A percentile compares a stretch with the other conserved stretches of the same genome.
Evolutionary conservation across 2,113 vertebrate species (phyloP).

Genomic region (Prunella himalayana): DNA sequence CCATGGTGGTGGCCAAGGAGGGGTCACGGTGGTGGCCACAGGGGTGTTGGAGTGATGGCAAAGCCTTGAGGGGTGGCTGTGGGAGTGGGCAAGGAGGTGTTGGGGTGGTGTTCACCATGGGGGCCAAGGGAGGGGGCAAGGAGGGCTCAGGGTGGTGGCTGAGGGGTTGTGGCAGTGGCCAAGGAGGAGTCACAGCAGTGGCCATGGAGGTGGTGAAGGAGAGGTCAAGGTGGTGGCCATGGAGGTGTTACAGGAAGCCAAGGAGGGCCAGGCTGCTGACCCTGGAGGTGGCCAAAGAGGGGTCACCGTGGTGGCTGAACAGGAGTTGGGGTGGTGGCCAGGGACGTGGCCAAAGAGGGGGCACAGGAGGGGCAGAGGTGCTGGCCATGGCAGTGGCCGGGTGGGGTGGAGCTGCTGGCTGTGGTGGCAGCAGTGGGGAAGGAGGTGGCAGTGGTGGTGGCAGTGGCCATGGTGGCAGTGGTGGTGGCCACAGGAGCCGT

Average conservation of each 20-base stretch:
- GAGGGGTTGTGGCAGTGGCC: neutral
- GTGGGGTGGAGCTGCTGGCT: no score
- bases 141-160: neutral
- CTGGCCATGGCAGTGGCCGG: neutral
- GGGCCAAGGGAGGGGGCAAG: neutral
- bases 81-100: neutral
- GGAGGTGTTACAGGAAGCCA: neutral
- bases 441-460: accelerated
- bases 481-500: accelerated
- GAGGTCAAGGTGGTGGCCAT: neutral
- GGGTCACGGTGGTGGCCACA: neutral
- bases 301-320: accelerated
- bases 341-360: neutral
- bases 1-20: neutral
- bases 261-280: neutral
- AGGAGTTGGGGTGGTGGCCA: neutral
- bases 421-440: neutral
- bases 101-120: accelerated
- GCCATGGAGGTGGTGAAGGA: neutral
- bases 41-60: no score
- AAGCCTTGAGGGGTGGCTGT: no score
- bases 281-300: neutral
- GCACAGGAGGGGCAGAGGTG: neutral
- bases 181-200: neutral
- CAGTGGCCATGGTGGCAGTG: neutral